These are phyloP conservation scores for Centroberyx gerrardi DNA, from an alignment of 2,797 vertebrate genomes.

Conservation along the genomic window DNA sequence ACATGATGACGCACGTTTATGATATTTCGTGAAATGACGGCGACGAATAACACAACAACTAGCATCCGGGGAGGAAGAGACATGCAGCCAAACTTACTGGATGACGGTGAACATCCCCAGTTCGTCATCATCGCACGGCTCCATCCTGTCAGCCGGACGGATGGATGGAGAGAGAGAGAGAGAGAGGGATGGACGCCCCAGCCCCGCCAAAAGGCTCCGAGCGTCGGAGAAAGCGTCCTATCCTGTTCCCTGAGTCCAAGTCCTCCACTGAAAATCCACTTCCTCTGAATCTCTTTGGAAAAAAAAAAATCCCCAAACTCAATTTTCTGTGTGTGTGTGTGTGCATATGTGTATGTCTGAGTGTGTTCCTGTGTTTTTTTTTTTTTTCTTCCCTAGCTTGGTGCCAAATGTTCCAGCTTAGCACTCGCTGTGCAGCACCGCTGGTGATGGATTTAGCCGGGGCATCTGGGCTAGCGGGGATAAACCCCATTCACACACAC, in stretches of 20 bases:
- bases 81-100: slow-evolving; percentile 86
- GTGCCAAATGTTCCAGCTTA: slow-evolving; percentile 84
- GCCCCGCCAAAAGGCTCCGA: slow-evolving; percentile 62
- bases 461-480: slow-evolving; percentile 81
- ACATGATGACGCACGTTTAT: not conserved
- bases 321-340: slow-evolving; percentile 60
- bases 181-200: slow-evolving; percentile 60
- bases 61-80: not conserved
- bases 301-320: slow-evolving; percentile 66
- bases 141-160: slow-evolving; percentile 79
- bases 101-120: slow-evolving; percentile 87
- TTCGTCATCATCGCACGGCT: slow-evolving; percentile 83
- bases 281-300: slow-evolving; percentile 61
- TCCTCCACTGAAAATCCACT: slow-evolving; percentile 61
- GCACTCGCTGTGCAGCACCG: slow-evolving; percentile 63
- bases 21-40: too few relatives aligned
- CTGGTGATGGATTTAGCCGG: slow-evolving; percentile 80
- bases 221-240: slow-evolving; percentile 59
- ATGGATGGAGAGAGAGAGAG: slow-evolving; percentile 56
- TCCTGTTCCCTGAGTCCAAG: slow-evolving; percentile 51
- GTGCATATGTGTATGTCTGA: slow-evolving; percentile 39
- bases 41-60: not conserved
- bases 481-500: slow-evolving; percentile 69
- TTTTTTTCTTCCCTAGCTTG: slow-evolving; percentile 69
- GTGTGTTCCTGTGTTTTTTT: slow-evolving; percentile 53